These are phyloP conservation scores for Siniperca scherzeri DNA, from an alignment of 2,797 vertebrate genomes.

Conservation along the genomic window DNA sequence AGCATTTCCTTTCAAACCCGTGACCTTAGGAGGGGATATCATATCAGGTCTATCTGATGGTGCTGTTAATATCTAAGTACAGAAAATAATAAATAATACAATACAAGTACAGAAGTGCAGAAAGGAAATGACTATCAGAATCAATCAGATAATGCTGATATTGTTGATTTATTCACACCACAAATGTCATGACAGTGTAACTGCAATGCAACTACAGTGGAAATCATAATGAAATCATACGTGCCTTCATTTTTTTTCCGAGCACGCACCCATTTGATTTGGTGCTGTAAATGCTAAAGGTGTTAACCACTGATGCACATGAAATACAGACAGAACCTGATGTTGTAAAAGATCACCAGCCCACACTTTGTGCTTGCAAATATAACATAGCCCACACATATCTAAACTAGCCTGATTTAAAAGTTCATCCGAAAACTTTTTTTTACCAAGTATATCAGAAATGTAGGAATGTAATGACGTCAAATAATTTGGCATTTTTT, in stretches of 20 bases:
- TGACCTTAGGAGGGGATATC: not conserved
- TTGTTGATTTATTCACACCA: not conserved
- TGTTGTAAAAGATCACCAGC: slow-evolving; percentile 24
- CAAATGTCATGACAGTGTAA: slow-evolving; percentile 1
- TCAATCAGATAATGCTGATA: not conserved
- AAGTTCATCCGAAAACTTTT: not conserved
- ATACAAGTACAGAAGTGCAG: no score
- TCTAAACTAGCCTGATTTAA: not conserved
- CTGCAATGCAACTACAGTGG: not conserved
- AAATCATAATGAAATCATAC: slow-evolving; percentile 20
- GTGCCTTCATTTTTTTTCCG: not conserved
- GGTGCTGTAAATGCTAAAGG: slow-evolving; percentile 3
- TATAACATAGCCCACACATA: not conserved
- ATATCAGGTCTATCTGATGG: not conserved
- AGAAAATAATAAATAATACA: not conserved
- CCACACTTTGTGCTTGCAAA: slow-evolving; percentile 11
- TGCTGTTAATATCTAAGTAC: not conserved
- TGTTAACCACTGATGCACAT: slow-evolving; percentile 60
- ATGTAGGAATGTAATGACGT: not conserved
- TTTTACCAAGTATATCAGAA: not conserved
- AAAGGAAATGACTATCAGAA: not conserved
- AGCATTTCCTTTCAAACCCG: slow-evolving; percentile 14
- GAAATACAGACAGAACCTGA: not conserved
- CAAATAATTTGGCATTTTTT: not conserved
- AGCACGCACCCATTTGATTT: not conserved